Base-by-base conservation (phyloP, 2,113 vertebrate genomes). In the Tragulus kanchil region DNA sequence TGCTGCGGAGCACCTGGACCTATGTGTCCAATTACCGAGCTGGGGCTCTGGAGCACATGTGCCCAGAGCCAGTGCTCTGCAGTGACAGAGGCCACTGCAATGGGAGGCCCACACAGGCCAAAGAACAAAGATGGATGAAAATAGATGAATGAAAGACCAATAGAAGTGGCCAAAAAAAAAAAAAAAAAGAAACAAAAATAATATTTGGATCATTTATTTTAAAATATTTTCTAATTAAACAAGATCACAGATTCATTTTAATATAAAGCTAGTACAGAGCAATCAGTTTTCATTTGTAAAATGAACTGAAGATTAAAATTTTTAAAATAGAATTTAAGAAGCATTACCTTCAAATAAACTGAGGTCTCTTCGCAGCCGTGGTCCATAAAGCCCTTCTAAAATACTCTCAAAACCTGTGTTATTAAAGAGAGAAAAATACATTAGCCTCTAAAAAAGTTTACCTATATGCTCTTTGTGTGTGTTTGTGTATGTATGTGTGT, bases 341-440 rank as follows among this genome's bases (percentile, higher is more conserved):
- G 89, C 87, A 95, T 99, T 99, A 99, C 99, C 99, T 99, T 99
- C 99, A 99, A 99, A 99, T 99, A 99, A 99, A 98, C 99, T 99
- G 98, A 99, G 99, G 99, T 99, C 99, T 99, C 99, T 99, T 98
- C 99, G 98, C 98, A 99, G 99, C 99, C 99, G 98, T 98, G 99
- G 99, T 98, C 99, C 99, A 99, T 99, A 99, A 98, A 99, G 99
- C 98, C 99, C 99, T 99, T 99, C 99, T 99, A 99, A 99, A 98
- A 99, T 99, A 98, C 99, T 99, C 99, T 99, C 99, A 99, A 99
- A 99, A 97, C 99, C 99, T 99, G 98, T 95, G 61, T 96, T 98
- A 93, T 90, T 56, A 93, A 99, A 98, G 97, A 94, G 98, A 97
- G 98, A 94, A 98, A 93, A 97, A 93, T 97, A 87, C 65, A 97